A percentile compares a stretch with the other conserved stretches of the same genome.
These are phyloP conservation scores for Ptychochromis oligacanthus DNA, from an alignment of 2,113 vertebrate genomes.

Conservation along the genomic window DNA sequence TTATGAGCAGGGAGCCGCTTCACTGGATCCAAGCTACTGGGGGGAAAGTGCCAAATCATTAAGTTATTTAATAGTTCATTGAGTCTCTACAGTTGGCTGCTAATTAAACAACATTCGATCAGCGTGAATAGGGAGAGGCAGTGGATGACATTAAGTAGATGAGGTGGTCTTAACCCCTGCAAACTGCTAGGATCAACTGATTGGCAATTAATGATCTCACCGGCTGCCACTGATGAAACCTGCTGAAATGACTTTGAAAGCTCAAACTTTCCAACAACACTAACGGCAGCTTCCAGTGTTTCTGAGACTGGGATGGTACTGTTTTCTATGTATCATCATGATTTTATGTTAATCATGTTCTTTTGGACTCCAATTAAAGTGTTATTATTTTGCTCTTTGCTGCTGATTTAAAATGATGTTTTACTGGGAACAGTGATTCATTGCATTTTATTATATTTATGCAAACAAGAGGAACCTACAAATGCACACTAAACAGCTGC, in stretches of 20 bases:
- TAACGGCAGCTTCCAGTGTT: not conserved
- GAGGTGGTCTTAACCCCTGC: slow-evolving; percentile 69
- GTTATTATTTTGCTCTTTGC: not conserved
- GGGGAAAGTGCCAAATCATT: slow-evolving; percentile 71
- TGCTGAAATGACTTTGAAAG: slow-evolving; percentile 55
- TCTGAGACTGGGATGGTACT: not conserved
- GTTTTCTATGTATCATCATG: not conserved
- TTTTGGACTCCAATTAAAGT: not conserved
- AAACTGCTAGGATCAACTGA: slow-evolving; percentile 67
- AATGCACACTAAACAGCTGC: too few relatives aligned
- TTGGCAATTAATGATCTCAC: slow-evolving; percentile 66
- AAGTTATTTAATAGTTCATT: slow-evolving; percentile 78
- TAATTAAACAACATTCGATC: slow-evolving; percentile 76
- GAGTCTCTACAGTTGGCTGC: slow-evolving; percentile 70
- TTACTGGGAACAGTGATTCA: not conserved
- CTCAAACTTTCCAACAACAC: slow-evolving; percentile 22
- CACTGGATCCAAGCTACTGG: slow-evolving; percentile 43
- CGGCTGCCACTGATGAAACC: slow-evolving; percentile 57
- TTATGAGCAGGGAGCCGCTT: slow-evolving; percentile 44
- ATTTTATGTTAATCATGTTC: not conserved
- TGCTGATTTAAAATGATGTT: not conserved
- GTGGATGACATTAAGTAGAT: slow-evolving; percentile 67
- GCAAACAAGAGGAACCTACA: not conserved
- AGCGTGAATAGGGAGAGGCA: slow-evolving; percentile 45
- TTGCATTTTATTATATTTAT: not conserved